Evolutionary conservation across 2,888 invertebrate species (phyloP).

Genomic region (Leptodirus hochenwartii): DNA sequence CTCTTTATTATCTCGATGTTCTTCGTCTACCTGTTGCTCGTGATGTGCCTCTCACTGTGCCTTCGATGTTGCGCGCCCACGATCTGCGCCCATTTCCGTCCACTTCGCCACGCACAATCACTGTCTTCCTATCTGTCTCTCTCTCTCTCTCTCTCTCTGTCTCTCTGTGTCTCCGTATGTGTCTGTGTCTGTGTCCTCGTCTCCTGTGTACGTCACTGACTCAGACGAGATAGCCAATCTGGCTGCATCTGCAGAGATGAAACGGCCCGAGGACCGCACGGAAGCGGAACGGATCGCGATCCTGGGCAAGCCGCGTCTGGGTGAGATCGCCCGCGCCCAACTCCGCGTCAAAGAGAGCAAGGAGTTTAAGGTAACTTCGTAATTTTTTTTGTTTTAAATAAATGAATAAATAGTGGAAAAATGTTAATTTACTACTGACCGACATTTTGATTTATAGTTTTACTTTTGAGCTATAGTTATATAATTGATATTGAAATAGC

Average conservation of each 20-base stretch:
- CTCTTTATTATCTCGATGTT: no score
- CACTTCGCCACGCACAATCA: background rate
- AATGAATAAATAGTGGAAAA: no score
- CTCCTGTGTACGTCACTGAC: conserved; percentile 8
- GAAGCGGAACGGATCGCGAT: conserved; percentile 75
- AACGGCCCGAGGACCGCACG: conserved; percentile 45
- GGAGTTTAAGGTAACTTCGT: conserved; percentile 85
- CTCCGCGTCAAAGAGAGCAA: conserved; percentile 93
- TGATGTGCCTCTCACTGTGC: no score
- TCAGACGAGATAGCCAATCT: conserved; percentile 40
- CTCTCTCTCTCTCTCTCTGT: conserved; percentile 7
- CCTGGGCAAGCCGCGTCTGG: conserved; percentile 81
- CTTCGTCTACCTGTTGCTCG: no score
- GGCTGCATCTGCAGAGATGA: conserved; percentile 43
- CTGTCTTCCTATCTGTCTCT: conserved; percentile 3
- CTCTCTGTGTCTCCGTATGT: conserved; percentile 2
- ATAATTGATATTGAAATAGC: no score
- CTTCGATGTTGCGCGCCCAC: no score
- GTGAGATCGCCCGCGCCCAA: conserved; percentile 70
- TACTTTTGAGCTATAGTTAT: no score
- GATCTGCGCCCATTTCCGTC: background rate
- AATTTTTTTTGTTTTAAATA: no score
- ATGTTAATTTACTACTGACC: no score
- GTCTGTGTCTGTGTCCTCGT: conserved; percentile 8
- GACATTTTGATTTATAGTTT: no score